These are phyloP conservation scores for Paragorgia papillata DNA, from an alignment of 92 coral and sea anemone genomes.

Conservation along the genomic window DNA sequence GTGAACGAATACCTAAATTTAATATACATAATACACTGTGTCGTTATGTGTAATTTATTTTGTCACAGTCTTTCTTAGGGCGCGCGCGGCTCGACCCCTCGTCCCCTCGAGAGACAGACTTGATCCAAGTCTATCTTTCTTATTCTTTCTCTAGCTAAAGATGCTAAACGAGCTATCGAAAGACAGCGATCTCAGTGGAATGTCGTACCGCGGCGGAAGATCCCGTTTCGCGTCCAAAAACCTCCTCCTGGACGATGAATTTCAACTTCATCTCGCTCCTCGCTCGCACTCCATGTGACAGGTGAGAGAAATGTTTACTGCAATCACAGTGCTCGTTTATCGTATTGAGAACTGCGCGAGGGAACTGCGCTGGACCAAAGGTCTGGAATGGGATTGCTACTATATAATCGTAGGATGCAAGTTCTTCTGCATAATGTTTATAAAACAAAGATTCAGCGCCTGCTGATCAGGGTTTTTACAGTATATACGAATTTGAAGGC, in stretches of 20 bases:
- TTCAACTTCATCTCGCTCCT: conserved; percentile 29
- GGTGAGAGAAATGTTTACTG: conserved; percentile 23
- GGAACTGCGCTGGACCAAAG: background rate
- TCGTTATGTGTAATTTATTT: too few species aligned
- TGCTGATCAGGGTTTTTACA: too few species aligned
- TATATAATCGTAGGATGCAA: too few species aligned
- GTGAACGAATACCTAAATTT: too few species aligned
- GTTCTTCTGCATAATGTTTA: background rate
- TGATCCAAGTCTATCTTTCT: too few species aligned
- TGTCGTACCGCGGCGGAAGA: conserved; percentile 13
- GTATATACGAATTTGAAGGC: too few species aligned
- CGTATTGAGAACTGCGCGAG: background rate
- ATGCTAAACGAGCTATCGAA: conserved; percentile 34
- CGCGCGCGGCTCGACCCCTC: too few species aligned
- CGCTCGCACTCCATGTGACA: conserved; percentile 34
- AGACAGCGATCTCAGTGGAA: conserved; percentile 34
- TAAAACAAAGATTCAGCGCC: background rate
- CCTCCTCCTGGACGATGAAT: conserved; percentile 22
- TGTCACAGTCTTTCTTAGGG: too few species aligned
- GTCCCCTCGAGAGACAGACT: too few species aligned
- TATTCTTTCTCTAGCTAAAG: conserved; percentile 15
- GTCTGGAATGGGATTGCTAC: too few species aligned
- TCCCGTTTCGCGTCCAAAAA: conserved; percentile 17
- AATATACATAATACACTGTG: too few species aligned
- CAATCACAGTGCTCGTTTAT: background rate